phyloP scores from a whole-genome alignment of 2,888 invertebrate species.

The Synanthedon myopaeformis region DNA sequence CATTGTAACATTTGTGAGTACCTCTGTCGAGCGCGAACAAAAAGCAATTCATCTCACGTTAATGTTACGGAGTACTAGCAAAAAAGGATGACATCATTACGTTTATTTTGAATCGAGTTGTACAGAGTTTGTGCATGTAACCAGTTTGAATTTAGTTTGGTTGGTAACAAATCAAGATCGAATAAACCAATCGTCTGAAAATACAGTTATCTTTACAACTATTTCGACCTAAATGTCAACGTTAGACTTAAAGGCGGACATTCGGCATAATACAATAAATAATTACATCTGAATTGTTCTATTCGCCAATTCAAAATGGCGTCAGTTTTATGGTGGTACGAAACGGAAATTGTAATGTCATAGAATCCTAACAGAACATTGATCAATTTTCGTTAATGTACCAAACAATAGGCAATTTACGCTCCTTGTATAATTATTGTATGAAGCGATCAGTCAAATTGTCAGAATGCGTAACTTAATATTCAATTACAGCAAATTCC shows the following conservation, averaged over 20 bases:
- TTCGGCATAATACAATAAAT: background rate
- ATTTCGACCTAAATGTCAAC: slow-evolving; percentile 37
- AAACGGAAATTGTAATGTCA: slow-evolving; percentile 31
- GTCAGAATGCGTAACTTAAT: slow-evolving; percentile 23
- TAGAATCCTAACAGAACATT: slow-evolving; percentile 20
- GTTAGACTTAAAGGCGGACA: slow-evolving; percentile 13
- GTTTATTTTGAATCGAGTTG: slow-evolving; percentile 26
- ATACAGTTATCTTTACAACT: slow-evolving; percentile 49
- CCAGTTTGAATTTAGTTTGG: slow-evolving; percentile 21
- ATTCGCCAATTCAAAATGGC: slow-evolving; percentile 12
- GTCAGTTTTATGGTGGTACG: slow-evolving; percentile 16
- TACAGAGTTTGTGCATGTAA: slow-evolving; percentile 13
- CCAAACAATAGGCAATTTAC: slow-evolving; percentile 36
- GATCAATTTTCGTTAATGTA: slow-evolving; percentile 31
- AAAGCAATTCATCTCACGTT: slow-evolving; percentile 52
- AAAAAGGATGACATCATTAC: slow-evolving; percentile 58
- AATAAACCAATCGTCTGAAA: slow-evolving; percentile 32
- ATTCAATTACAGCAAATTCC: slow-evolving; percentile 6
- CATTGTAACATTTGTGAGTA: slow-evolving; percentile 22
- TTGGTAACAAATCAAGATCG: slow-evolving; percentile 30
- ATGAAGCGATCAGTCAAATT: slow-evolving; percentile 22
- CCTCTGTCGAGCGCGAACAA: slow-evolving; percentile 47
- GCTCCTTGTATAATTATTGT: slow-evolving; percentile 12
- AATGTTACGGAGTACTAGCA: slow-evolving; percentile 37
- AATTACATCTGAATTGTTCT: slow-evolving; percentile 1